Evolutionary conservation across 2,888 invertebrate genomes (phyloP), one percentile per base, ranked within the genome.

Genomic region (Tenthredo amoena): DNA sequence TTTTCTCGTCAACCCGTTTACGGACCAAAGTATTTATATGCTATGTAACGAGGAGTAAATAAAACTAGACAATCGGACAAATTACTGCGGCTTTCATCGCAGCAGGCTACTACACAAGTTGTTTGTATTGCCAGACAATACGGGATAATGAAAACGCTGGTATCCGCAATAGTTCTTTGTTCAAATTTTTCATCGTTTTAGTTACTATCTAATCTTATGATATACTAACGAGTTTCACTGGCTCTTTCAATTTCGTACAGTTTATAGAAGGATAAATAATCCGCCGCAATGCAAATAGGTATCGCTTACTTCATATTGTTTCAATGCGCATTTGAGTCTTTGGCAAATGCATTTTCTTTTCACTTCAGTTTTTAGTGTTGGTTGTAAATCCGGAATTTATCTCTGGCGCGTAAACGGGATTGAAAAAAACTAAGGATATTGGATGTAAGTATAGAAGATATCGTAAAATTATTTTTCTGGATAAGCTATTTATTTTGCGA

Each of bases 31-130:
- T 21, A n/a, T 74, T 40, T 21, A 74, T 21, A 74, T 55, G 6
- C 7, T 12, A 43, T 7, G 40, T 74, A 10, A 40, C 47, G 12
- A 47, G 15, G 47, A 76, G 40, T 76, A 47, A 76, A 76, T 76
- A 76, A 76, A 47, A 76, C 47, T 21, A 47, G 50, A 50, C 50
- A 77, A 77, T 47, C 47, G 50, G 43, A 77, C 76, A 77, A 50
- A 77, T 77, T 76, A 77, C 76, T 77, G 76, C 76, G 76, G 76
- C 26, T 50, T 77, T 77, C 18, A 50, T 50, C 76, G 7, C 47
- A 15, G 47, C 31, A 15, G 76, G 50, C 31, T 50, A 77, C n/a
- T 55, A 55, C 55, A 55, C 55, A 72, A 10, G 72, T 43, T 72
- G 26, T 0, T 37, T 43, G 72, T 34, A 72, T 34, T 40, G 40